Conservation (phyloP, 2,797 vertebrate species). For the Myiothlypis coronata region DNA sequence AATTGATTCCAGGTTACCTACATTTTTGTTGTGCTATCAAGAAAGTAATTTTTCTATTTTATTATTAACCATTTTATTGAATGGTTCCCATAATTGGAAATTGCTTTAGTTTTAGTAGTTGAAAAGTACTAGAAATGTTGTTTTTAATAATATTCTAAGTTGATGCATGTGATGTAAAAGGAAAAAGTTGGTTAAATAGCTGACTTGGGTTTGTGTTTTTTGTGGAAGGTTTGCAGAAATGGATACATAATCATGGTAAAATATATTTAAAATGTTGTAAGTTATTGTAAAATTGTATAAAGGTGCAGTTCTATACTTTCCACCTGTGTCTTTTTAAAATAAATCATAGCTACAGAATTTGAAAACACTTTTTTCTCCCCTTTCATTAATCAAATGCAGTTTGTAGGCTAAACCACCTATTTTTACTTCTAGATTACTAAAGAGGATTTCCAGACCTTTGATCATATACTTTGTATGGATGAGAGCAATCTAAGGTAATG, state of each 20-base stretch:
- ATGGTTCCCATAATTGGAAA: not conserved
- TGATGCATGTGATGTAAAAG: not conserved
- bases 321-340: not conserved
- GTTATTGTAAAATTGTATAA: not conserved
- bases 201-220: not conserved
- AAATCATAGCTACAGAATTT: not conserved
- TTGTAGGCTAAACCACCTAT: not conserved
- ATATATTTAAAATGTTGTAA: not conserved
- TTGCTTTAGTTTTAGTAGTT: not conserved
- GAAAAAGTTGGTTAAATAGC: not conserved
- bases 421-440: slow-evolving; percentile 85
- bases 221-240: not conserved
- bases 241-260: not conserved
- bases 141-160: not conserved
- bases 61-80: not conserved
- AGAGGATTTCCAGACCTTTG: slow-evolving; percentile 89
- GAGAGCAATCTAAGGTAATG: slow-evolving; percentile 92
- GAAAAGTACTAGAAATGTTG: not conserved
- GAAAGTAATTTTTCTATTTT: not conserved
- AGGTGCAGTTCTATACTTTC: not conserved
- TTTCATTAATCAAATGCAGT: not conserved
- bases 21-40: not conserved
- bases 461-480: slow-evolving; percentile 97
- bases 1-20: not conserved
- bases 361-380: not conserved